Conservation (phyloP, 2,888 invertebrate species). For the Operophtera brumata region DNA sequence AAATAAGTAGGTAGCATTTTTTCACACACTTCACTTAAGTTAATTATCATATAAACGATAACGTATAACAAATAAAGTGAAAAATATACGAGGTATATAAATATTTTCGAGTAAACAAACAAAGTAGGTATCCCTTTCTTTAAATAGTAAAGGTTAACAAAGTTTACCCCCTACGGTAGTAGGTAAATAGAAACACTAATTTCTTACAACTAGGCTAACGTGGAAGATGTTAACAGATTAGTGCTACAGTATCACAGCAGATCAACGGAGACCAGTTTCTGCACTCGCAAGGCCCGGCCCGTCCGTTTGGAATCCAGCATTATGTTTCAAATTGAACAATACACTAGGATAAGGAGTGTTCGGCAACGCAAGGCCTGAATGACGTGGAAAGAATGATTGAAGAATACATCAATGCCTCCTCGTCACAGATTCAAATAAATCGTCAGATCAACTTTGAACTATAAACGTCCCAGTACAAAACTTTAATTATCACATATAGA, state of each 20-base stretch:
- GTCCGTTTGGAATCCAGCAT: constrained; percentile 35
- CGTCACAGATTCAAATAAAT: constrained; percentile 35
- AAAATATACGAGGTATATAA: constrained; percentile 64
- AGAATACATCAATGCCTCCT: constrained; percentile 34
- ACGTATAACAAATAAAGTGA: constrained; percentile 65
- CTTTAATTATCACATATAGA: constrained; percentile 4
- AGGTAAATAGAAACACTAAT: constrained; percentile 70
- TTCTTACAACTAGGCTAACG: constrained; percentile 73
- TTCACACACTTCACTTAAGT: constrained; percentile 75
- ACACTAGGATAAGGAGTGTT: constrained; percentile 36
- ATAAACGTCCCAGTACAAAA: constrained; percentile 1
- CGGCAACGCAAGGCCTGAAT: constrained; percentile 37
- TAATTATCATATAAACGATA: constrained; percentile 69
- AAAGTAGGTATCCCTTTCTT: constrained; percentile 65
- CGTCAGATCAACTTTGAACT: constrained; percentile 25
- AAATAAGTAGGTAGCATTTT: constrained; percentile 79
- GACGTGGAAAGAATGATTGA: constrained; percentile 42
- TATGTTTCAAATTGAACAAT: constrained; percentile 38
- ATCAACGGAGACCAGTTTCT: constrained; percentile 63
- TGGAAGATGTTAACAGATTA: constrained; percentile 74
- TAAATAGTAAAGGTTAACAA: constrained; percentile 76
- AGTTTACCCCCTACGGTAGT: constrained; percentile 66
- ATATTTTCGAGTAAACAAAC: constrained; percentile 68
- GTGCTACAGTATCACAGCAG: constrained; percentile 79
- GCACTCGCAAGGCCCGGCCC: constrained; percentile 41